Conservation (phyloP, 2,888 invertebrate genomes). For the Cataglyphis albicans region DNA sequence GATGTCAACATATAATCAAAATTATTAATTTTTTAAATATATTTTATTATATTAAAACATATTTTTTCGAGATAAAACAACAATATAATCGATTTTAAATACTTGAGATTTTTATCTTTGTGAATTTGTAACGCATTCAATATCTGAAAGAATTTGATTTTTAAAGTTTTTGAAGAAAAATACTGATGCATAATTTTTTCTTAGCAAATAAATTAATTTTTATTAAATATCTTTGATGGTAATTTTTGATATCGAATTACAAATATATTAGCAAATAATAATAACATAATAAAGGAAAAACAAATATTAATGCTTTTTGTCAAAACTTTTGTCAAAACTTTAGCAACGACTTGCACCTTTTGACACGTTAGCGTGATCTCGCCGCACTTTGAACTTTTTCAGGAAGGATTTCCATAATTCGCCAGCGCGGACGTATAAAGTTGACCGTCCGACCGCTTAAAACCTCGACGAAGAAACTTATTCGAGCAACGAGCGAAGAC, state of each 20-base stretch:
- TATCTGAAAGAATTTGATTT: background rate
- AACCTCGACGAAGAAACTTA: constrained; percentile 58
- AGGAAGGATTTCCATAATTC: constrained; percentile 58
- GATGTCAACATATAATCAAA: background rate
- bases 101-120: background rate
- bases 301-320: constrained; percentile 45
- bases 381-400: constrained; percentile 56
- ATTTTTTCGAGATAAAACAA: background rate
- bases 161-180: background rate
- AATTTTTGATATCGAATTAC: background rate
- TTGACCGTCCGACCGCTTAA: constrained; percentile 58
- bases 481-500: constrained; percentile 57
- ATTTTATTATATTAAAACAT: background rate
- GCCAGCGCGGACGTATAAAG: constrained; percentile 51
- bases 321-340: constrained; percentile 50
- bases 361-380: constrained; percentile 54
- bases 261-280: constrained; percentile 23
- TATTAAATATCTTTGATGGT: background rate
- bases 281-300: constrained; percentile 21
- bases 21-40: background rate
- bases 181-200: background rate
- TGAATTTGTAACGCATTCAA: background rate
- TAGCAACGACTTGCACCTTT: constrained; percentile 56
- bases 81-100: background rate
- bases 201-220: constrained; percentile 7